Conservation (phyloP, 1,140 invertebrate genomes). For the Parasteatoda tepidariorum region DNA sequence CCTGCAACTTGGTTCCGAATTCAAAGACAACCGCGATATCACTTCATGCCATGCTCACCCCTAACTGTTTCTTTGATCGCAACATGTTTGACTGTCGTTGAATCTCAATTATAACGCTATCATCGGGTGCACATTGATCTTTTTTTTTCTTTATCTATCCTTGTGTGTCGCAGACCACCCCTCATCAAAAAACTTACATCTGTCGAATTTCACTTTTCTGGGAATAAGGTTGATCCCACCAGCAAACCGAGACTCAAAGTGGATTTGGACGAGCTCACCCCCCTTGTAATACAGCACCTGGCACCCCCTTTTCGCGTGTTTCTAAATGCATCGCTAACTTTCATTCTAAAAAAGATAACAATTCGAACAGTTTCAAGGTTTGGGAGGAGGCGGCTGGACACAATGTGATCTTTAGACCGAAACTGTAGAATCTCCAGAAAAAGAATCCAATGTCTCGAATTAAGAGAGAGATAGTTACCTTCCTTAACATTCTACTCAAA, state of each 20-base stretch:
- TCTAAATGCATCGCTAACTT: conserved; percentile 48
- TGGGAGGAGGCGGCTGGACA: conserved; percentile 51
- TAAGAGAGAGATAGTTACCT: neutral
- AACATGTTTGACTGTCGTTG: neutral
- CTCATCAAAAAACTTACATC: conserved; percentile 27
- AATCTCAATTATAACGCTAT: conserved; percentile 17
- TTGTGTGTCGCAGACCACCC: too few relatives aligned
- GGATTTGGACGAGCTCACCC: conserved; percentile 18
- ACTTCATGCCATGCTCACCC: neutral
- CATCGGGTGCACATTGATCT: neutral
- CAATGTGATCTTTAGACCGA: conserved; percentile 40
- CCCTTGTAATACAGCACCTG: conserved; percentile 10
- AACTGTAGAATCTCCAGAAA: neutral
- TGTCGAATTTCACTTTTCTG: conserved; percentile 60
- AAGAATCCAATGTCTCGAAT: neutral
- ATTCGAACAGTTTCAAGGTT: conserved; percentile 56
- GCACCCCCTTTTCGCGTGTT: neutral
- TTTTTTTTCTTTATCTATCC: neutral
- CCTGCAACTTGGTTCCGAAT: too few relatives aligned
- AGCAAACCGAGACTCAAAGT: neutral
- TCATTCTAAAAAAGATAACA: conserved; percentile 43
- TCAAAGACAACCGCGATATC: too few relatives aligned
- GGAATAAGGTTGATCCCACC: conserved; percentile 50
- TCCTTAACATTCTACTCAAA: neutral
- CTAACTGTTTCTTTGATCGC: neutral